Conservation (phyloP, 2,888 invertebrate genomes). For the Cataglyphis livida region DNA sequence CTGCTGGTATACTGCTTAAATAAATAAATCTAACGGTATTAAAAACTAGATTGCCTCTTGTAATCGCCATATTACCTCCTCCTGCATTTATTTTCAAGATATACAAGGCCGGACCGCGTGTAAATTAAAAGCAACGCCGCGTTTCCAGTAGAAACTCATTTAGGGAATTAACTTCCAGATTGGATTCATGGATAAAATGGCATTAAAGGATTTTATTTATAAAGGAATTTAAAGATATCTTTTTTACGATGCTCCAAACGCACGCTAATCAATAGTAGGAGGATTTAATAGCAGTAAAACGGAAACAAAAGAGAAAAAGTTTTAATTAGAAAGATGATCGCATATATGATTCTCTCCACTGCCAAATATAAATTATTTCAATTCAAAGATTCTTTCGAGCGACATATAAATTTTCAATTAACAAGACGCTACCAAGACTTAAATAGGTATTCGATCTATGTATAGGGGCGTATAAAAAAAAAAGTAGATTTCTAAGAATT, state of each 20-base stretch:
- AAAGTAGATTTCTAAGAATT: neutral
- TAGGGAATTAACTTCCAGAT: slow-evolving; percentile 53
- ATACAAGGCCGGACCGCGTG: slow-evolving; percentile 33
- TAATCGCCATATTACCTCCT: slow-evolving; percentile 38
- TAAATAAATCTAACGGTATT: slow-evolving; percentile 60
- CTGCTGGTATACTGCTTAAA: slow-evolving; percentile 47
- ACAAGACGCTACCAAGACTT: neutral
- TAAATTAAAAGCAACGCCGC: slow-evolving; percentile 51
- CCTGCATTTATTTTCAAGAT: slow-evolving; percentile 46
- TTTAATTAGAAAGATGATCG: slow-evolving; percentile 30
- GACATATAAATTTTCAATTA: neutral
- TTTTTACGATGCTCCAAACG: slow-evolving; percentile 5
- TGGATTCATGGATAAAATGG: slow-evolving; percentile 47
- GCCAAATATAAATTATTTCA: neutral
- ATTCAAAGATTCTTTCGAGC: neutral
- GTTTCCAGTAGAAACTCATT: slow-evolving; percentile 46
- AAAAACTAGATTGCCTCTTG: slow-evolving; percentile 49
- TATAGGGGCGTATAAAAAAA: neutral
- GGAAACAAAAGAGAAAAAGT: neutral
- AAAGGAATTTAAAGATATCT: slow-evolving; percentile 25
- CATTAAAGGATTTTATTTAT: slow-evolving; percentile 44
- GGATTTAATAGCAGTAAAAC: slow-evolving; percentile 35
- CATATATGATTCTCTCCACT: neutral
- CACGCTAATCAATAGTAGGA: slow-evolving; percentile 32
- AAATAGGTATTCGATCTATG: neutral